A percentile compares a stretch with the other conserved stretches of the same genome.
phyloP scores from a whole-genome alignment of 2,888 invertebrate species.

The Calameuta filiformis region DNA sequence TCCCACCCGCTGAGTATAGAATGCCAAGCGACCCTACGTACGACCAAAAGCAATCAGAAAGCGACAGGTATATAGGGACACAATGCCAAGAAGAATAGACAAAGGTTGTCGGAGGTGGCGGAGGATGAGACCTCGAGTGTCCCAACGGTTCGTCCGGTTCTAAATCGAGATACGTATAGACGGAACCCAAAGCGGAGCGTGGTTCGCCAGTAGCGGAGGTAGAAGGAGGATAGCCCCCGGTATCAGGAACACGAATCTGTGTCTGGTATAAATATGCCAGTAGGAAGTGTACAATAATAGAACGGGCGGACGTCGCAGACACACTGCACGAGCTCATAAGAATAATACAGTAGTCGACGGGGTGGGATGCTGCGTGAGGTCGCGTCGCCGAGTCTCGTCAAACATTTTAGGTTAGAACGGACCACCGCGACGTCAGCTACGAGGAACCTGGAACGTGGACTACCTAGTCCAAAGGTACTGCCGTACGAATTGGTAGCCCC shows the following conservation, averaged over 20 bases:
- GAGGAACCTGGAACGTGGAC: neutral
- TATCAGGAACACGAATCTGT: conserved; percentile 41
- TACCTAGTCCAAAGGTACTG: neutral
- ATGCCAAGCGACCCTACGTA: neutral
- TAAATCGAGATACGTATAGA: conserved; percentile 27
- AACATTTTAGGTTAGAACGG: neutral
- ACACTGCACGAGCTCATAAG: conserved; percentile 21
- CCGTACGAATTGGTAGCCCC: neutral
- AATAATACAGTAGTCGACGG: conserved; percentile 16
- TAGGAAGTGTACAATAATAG: conserved; percentile 58
- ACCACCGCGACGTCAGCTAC: neutral
- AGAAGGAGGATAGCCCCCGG: conserved; percentile 20
- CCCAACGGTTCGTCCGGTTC: conserved; percentile 2
- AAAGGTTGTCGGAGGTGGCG: neutral
- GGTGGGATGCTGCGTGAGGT: conserved; percentile 20
- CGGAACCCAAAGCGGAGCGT: conserved; percentile 25
- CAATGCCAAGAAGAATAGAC: neutral
- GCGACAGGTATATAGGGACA: neutral
- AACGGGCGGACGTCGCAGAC: conserved; percentile 34
- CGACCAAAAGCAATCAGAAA: neutral
- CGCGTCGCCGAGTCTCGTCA: neutral
- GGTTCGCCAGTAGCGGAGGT: conserved; percentile 10
- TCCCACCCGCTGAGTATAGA: neutral
- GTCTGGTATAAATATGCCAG: conserved; percentile 50
- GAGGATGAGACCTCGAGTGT: neutral